phyloP scores from a whole-genome alignment of 2,888 invertebrate species.

The Aricia artaxerxes region DNA sequence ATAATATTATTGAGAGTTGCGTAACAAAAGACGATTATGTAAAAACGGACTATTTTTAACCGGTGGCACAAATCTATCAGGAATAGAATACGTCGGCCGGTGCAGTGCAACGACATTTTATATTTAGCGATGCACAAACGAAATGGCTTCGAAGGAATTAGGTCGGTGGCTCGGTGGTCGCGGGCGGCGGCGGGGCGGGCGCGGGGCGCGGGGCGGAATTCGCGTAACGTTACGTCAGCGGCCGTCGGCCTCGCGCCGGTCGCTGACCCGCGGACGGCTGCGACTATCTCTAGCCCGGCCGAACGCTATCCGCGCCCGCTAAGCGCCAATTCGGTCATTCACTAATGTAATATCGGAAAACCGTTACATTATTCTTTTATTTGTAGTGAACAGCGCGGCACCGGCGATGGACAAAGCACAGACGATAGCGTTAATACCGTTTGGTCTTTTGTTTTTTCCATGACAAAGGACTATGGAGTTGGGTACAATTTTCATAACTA shows the following conservation, averaged over 20 bases:
- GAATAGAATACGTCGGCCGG: conserved; percentile 69
- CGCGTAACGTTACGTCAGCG: conserved; percentile 80
- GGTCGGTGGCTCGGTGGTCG: conserved; percentile 54
- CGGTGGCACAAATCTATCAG: conserved; percentile 56
- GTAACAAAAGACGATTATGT: conserved; percentile 5
- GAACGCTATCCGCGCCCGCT: conserved; percentile 28
- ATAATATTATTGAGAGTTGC: background rate
- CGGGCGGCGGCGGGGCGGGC: conserved; percentile 52
- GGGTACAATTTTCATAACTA: no score
- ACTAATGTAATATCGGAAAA: conserved; percentile 11
- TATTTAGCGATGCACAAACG: conserved; percentile 77
- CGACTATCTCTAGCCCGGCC: conserved; percentile 61
- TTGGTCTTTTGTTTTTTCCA: background rate
- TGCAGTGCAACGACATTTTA: conserved; percentile 65
- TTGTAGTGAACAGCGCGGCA: background rate
- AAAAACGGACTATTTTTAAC: conserved; percentile 41
- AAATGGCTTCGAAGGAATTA: conserved; percentile 77
- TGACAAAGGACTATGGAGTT: background rate
- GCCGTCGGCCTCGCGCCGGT: conserved; percentile 75
- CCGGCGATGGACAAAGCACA: background rate
- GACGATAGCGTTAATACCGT: conserved; percentile 8
- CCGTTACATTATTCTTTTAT: conserved; percentile 27
- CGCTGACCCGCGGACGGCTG: conserved; percentile 63
- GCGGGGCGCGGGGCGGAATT: conserved; percentile 60
- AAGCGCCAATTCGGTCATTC: conserved; percentile 22